phyloP scores from a whole-genome alignment of 1,140 invertebrate species.

The Campoletis sonorensis region DNA sequence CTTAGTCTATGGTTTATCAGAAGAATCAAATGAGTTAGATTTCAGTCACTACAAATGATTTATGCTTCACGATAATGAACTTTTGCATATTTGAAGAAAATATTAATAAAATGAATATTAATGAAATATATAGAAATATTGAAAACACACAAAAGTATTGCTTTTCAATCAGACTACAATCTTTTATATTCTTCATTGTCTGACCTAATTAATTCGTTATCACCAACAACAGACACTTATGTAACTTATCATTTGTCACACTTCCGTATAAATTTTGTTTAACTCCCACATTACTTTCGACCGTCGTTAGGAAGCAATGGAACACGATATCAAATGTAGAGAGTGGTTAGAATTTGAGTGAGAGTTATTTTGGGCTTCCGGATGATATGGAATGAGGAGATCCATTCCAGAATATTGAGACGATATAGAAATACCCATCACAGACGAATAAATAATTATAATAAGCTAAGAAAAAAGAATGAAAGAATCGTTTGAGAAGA shows the following conservation, averaged over 20 bases:
- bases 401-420: background rate
- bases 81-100: no score
- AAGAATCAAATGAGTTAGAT: background rate
- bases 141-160: background rate
- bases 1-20: background rate
- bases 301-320: background rate
- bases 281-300: background rate
- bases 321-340: slow-evolving; percentile 1
- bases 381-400: background rate
- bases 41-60: background rate
- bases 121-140: background rate
- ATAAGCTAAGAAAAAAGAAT: no score
- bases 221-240: background rate
- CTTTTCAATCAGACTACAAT: background rate
- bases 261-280: background rate
- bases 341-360: background rate
- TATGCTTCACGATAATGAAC: background rate
- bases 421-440: background rate
- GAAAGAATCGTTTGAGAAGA: no score
- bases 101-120: no score
- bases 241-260: background rate
- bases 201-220: background rate
- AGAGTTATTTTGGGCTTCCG: slow-evolving; percentile 21
- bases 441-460: background rate
- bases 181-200: background rate